phyloP scores from a whole-genome alignment of 2,113 vertebrate species.

The Anhinga anhinga region DNA sequence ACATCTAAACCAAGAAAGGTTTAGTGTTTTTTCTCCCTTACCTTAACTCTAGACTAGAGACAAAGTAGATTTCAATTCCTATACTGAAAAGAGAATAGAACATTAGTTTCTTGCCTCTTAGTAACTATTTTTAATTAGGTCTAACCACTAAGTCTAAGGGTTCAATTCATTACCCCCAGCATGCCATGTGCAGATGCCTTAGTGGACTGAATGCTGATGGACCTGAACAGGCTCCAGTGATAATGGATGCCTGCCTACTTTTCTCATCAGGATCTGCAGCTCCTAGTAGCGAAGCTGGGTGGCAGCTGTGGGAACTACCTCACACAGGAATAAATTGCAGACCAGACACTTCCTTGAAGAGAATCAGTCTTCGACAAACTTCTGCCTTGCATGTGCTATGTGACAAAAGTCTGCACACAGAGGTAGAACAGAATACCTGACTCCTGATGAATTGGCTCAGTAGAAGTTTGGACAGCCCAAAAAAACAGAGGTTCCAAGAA shows the following conservation, averaged over 20 bases:
- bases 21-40: background rate
- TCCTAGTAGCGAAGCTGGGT: background rate
- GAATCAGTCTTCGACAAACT: background rate
- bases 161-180: background rate
- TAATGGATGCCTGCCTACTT: background rate
- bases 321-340: background rate
- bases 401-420: background rate
- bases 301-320: background rate
- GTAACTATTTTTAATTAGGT: background rate
- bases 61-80: background rate
- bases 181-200: background rate
- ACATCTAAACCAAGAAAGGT: background rate
- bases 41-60: background rate
- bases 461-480: background rate
- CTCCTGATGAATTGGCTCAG: background rate
- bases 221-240: background rate
- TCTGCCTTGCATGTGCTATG: background rate
- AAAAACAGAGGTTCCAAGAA: background rate
- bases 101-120: background rate
- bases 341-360: background rate
- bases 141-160: background rate
- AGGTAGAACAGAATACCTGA: background rate
- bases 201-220: background rate
- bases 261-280: background rate
- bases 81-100: background rate